Evolutionary conservation across 2,888 invertebrate genomes (phyloP), one percentile per base, ranked within the genome.

Genomic region (Heliconius hortense): DNA sequence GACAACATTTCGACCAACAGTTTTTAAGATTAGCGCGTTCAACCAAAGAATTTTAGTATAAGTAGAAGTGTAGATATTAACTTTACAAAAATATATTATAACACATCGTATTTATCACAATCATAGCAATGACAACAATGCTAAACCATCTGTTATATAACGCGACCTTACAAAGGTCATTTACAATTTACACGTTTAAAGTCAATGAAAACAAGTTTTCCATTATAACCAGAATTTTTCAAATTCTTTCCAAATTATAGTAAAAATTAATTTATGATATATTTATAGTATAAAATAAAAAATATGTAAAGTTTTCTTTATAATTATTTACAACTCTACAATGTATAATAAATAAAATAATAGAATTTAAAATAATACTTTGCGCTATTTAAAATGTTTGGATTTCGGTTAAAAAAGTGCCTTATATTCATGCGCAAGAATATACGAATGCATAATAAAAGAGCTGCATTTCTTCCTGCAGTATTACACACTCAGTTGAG

Each of bases 121-220:
- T 74, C 64, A 63, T 39, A 43, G 5, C 26, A n/a, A 73, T 53
- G 28, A 76, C 66, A 73, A 70, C 8, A 73, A 59, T 26, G 63
- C 64, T 39, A 73, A 78, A 66, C 73, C 76, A 75, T 73, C 81
- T 75, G 79, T 87, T 84, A 86, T 85, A 84, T 87, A 86, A 87
- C 76, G 56, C 80, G 88, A 87, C 92, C 92, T 90, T 85, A 82
- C 75, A 82, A 88, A 90, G 91, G 92, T 90, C 90, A 85, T 82
- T 84, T 31, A 73, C 72, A 31, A 85, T 81, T 84, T 31, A 71
- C 67, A 39, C 85, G 82, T 84, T 83, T 84, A 86, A 84, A 81
- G 84, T 85, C 88, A 90, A 88, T 89, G 88, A 80, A 87, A 89
- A 90, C 91, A 82, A 82, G 90, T 91, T 87, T 83, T 82, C 83